A percentile compares a stretch with the other conserved stretches of the same genome.
These are phyloP conservation scores for Penelope pileata DNA, from an alignment of 2,113 vertebrate species.

Conservation along the genomic window DNA sequence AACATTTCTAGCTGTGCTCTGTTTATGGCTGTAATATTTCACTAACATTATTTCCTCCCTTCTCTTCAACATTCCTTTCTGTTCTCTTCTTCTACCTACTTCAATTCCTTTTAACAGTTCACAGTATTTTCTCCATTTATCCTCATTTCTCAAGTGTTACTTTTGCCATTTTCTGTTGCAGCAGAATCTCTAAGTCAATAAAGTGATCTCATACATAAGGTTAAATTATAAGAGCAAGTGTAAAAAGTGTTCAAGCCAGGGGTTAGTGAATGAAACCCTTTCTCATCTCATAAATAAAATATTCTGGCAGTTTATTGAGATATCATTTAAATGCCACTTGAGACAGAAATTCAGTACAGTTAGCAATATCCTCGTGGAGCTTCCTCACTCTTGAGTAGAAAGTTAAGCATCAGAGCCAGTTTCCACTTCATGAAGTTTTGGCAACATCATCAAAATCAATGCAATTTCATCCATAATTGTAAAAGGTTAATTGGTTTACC, in stretches of 20 bases:
- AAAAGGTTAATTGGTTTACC: background rate
- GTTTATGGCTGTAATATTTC: conserved; percentile 27
- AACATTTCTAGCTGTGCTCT: background rate
- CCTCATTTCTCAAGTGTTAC: background rate
- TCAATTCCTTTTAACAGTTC: background rate
- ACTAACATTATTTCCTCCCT: background rate
- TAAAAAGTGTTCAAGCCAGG: background rate
- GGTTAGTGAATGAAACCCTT: background rate
- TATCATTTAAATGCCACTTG: conserved; percentile 22
- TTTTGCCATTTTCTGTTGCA: conserved; percentile 6
- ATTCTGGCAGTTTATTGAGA: background rate
- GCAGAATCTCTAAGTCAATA: background rate
- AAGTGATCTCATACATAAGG: background rate
- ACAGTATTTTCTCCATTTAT: background rate
- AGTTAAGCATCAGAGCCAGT: background rate
- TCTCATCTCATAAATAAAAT: conserved; percentile 1
- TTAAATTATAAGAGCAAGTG: background rate
- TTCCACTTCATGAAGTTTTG: background rate
- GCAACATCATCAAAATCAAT: background rate
- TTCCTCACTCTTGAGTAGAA: background rate
- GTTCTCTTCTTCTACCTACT: background rate
- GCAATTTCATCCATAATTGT: conserved; percentile 5
- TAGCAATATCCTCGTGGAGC: background rate
- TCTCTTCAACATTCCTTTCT: background rate
- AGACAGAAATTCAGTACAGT: background rate